phyloP scores from a whole-genome alignment of 1,140 invertebrate species.

The Branchinecta lindahli region DNA sequence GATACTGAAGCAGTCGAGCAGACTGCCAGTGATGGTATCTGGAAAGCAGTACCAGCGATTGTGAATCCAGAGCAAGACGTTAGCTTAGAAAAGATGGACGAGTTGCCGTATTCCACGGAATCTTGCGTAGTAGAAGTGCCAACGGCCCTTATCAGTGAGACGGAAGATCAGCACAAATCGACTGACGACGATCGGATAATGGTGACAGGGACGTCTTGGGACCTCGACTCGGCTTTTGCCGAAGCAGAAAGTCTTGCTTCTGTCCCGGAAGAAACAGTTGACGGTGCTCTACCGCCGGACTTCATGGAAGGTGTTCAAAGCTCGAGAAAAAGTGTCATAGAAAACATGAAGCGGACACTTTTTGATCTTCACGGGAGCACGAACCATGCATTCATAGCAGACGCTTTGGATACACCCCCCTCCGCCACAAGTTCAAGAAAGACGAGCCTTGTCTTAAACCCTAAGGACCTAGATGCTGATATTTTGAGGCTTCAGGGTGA shows the following conservation, averaged over 20 bases:
- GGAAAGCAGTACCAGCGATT: slow-evolving; percentile 19
- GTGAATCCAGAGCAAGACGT: slow-evolving; percentile 17
- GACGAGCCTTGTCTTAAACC: too few species aligned
- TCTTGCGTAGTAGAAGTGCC: slow-evolving; percentile 16
- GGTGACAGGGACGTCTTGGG: slow-evolving; percentile 11
- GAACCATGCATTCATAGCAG: too few species aligned
- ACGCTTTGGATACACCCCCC: too few species aligned
- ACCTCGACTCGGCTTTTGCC: slow-evolving; percentile 18
- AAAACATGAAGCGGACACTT: too few species aligned
- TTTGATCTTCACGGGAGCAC: too few species aligned
- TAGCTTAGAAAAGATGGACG: background rate
- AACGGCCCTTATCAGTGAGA: background rate
- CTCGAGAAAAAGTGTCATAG: too few species aligned
- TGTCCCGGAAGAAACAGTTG: background rate
- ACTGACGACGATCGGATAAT: background rate
- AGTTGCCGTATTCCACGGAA: slow-evolving; percentile 15
- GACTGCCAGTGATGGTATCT: background rate
- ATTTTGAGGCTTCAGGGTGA: too few species aligned
- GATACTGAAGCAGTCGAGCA: background rate
- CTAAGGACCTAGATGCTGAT: too few species aligned
- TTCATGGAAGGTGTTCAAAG: too few species aligned
- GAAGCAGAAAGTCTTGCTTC: slow-evolving; percentile 17
- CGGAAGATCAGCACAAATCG: background rate
- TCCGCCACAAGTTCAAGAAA: too few species aligned
- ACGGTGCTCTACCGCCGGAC: too few species aligned